phyloP scores from a whole-genome alignment of 1,140 invertebrate species.

The Cydia strobilella region DNA sequence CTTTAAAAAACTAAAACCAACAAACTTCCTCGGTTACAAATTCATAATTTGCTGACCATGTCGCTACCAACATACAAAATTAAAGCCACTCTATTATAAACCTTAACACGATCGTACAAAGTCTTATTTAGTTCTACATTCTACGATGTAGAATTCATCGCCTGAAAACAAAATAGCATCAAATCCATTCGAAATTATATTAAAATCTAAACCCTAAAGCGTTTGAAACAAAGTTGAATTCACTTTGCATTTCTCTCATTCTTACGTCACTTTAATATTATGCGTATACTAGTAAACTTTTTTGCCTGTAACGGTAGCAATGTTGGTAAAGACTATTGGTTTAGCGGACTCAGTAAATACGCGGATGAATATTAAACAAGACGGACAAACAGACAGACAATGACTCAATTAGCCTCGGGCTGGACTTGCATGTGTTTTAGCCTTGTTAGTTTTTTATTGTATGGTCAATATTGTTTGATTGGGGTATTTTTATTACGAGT shows the following conservation, averaged over 20 bases:
- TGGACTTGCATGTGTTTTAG: slow-evolving; percentile 42
- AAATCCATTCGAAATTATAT: neutral
- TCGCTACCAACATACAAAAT: neutral
- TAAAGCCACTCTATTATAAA: neutral
- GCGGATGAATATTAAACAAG: slow-evolving; percentile 55
- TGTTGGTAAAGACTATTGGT: slow-evolving; percentile 46
- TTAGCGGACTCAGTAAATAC: slow-evolving; percentile 50
- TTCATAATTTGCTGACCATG: neutral
- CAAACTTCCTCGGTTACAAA: slow-evolving; percentile 30
- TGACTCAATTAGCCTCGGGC: slow-evolving; percentile 60
- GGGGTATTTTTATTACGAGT: neutral
- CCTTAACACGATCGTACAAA: neutral
- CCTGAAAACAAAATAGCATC: neutral
- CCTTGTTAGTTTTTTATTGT: slow-evolving; percentile 28
- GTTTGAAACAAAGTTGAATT: neutral
- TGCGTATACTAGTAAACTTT: neutral
- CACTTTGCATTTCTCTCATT: neutral
- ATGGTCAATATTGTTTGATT: slow-evolving; percentile 34
- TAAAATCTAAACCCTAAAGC: neutral
- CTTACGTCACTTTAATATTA: neutral
- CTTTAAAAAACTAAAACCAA: slow-evolving; percentile 59
- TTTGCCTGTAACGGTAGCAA: neutral
- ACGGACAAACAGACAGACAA: slow-evolving; percentile 48
- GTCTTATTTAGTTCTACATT: neutral
- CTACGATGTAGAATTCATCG: neutral